Evolutionary conservation across 2,113 vertebrate genomes (phyloP).

Genomic region (Bucco capensis): DNA sequence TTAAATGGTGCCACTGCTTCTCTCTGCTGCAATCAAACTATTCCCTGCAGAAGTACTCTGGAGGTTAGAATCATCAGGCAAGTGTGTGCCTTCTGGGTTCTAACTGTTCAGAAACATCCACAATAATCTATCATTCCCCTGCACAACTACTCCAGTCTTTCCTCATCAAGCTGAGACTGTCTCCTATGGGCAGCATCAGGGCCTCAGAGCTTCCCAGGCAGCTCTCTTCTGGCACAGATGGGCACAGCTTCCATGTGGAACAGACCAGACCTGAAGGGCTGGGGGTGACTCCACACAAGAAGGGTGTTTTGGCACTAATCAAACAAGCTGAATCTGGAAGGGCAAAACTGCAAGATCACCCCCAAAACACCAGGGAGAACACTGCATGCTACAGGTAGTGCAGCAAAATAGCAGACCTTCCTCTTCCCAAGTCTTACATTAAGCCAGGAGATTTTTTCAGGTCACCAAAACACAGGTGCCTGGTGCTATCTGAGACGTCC

Average conservation of each 20-base stretch:
- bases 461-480: neutral
- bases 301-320: neutral
- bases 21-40: neutral
- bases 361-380: neutral
- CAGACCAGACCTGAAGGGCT: neutral
- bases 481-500: neutral
- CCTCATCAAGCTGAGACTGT: neutral
- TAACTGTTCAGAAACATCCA: neutral
- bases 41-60: neutral
- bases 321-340: neutral
- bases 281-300: neutral
- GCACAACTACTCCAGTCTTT: neutral
- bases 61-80: neutral
- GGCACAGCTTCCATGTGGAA: neutral
- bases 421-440: neutral
- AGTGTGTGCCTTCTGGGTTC: neutral
- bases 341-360: neutral
- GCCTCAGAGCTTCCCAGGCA: neutral
- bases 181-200: neutral
- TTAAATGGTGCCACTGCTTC: neutral
- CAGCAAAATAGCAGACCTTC: neutral
- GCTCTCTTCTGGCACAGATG: rapidly evolving
- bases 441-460: neutral
- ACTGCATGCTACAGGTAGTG: rapidly evolving
- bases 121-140: neutral